Evolutionary conservation across 2,888 invertebrate genomes (phyloP).

Genomic region (Polydrusus tereticollis): DNA sequence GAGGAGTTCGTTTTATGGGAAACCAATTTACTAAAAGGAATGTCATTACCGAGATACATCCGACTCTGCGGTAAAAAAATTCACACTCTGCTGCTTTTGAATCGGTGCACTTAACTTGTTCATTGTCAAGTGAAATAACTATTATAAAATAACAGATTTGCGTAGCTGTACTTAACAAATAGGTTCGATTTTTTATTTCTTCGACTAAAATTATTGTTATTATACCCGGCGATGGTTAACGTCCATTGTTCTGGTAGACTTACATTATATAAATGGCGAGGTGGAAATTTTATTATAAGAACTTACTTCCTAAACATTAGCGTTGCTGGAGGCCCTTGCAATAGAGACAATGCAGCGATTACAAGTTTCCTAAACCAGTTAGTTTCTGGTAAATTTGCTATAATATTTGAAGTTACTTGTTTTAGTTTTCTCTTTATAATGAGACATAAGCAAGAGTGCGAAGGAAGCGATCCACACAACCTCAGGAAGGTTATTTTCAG

Average conservation of each 20-base stretch:
- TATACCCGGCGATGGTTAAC: constrained; percentile 3
- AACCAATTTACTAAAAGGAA: constrained; percentile 13
- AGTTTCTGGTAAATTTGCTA: too few species aligned
- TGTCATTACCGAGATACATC: constrained; percentile 19
- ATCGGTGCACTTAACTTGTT: constrained; percentile 5
- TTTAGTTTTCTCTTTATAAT: too few species aligned
- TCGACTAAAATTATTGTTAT: constrained; percentile 19
- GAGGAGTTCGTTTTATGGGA: constrained; percentile 16
- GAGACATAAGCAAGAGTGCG: too few species aligned
- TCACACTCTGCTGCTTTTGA: constrained; percentile 16
- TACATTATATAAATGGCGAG: neutral
- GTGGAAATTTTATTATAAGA: neutral
- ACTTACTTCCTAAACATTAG: neutral
- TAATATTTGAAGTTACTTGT: too few species aligned
- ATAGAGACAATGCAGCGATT: too few species aligned
- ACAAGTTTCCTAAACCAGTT: too few species aligned
- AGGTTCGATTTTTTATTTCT: constrained; percentile 6
- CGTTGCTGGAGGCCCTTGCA: neutral
- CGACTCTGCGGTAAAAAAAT: constrained; percentile 20
- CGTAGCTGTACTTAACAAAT: constrained; percentile 25
- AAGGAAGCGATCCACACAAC: too few species aligned
- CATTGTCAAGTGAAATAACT: constrained; percentile 1
- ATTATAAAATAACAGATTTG: constrained; percentile 19
- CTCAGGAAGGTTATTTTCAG: too few species aligned
- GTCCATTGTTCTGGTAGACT: constrained; percentile 21